A percentile compares a stretch with the other conserved stretches of the same genome.
Conservation (phyloP, 1,140 invertebrate genomes). For the Manduca sexta region DNA sequence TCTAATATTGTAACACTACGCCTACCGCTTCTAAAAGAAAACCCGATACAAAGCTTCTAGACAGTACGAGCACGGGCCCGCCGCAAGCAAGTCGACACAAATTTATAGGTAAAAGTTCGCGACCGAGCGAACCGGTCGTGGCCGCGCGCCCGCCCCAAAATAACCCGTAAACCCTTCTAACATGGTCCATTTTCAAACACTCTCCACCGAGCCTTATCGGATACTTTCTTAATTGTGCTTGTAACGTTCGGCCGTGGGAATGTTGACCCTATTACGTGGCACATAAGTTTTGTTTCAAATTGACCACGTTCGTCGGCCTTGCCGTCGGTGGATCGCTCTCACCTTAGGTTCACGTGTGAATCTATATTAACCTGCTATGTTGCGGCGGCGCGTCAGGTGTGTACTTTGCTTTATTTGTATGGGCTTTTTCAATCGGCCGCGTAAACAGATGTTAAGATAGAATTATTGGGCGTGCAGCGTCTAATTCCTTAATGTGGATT, state of each 20-base stretch:
- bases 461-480: slow-evolving; percentile 52
- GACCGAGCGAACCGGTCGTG: slow-evolving; percentile 57
- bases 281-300: slow-evolving; percentile 37
- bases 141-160: slow-evolving; percentile 23
- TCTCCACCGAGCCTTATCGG: slow-evolving; percentile 43
- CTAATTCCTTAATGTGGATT: slow-evolving; percentile 59
- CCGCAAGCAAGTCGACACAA: slow-evolving; percentile 59
- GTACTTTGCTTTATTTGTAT: slow-evolving; percentile 31
- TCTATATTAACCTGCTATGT: slow-evolving; percentile 65
- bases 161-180: slow-evolving; percentile 28
- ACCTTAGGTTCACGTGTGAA: slow-evolving; percentile 70
- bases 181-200: slow-evolving; percentile 41
- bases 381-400: slow-evolving; percentile 54
- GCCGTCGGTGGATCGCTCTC: slow-evolving; percentile 68
- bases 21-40: slow-evolving; percentile 16
- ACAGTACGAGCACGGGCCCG: slow-evolving; percentile 18
- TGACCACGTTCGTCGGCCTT: slow-evolving; percentile 51
- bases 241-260: slow-evolving; percentile 31
- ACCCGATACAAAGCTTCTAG: slow-evolving; percentile 28
- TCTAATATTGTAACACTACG: too few relatives aligned
- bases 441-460: slow-evolving; percentile 42
- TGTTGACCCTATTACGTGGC: slow-evolving; percentile 44
- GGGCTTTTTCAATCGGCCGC: slow-evolving; percentile 53
- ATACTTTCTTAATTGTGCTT: slow-evolving; percentile 71
- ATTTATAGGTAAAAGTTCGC: slow-evolving; percentile 73